Conservation (phyloP, 2,113 vertebrate species). For the Lonchura striata region DNA sequence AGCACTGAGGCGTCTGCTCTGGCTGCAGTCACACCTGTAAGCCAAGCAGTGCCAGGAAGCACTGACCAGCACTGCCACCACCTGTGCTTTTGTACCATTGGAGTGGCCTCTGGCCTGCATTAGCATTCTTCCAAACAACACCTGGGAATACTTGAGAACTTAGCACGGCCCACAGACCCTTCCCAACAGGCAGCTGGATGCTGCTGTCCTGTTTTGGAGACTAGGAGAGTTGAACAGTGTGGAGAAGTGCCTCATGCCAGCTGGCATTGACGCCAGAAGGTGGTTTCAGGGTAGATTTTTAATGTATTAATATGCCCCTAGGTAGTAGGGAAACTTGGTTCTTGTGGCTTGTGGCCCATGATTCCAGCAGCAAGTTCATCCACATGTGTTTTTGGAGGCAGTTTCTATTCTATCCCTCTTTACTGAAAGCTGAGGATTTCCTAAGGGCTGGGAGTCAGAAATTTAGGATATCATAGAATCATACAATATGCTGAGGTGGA, state of each 20-base stretch:
- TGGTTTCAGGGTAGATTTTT: neutral
- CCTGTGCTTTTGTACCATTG: neutral
- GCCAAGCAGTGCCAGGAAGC: neutral
- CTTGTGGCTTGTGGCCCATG: neutral
- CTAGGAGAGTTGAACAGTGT: neutral
- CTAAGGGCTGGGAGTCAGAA: neutral
- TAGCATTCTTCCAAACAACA: neutral
- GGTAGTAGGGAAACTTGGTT: neutral
- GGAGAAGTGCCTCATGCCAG: neutral
- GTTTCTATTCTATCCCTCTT: neutral
- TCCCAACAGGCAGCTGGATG: neutral
- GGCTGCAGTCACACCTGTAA: neutral
- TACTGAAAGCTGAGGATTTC: neutral
- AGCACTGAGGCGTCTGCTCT: neutral
- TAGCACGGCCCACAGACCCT: neutral
- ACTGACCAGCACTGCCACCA: accelerated
- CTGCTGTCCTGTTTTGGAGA: neutral
- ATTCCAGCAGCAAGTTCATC: neutral
- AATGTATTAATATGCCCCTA: neutral
- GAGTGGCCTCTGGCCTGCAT: neutral
- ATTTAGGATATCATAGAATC: neutral
- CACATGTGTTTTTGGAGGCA: neutral
- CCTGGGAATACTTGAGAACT: neutral
- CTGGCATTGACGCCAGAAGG: neutral
- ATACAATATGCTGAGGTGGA: neutral